These are phyloP conservation scores for Yponomeuta evonymella DNA, from an alignment of 2,888 invertebrate species.

Conservation along the genomic window DNA sequence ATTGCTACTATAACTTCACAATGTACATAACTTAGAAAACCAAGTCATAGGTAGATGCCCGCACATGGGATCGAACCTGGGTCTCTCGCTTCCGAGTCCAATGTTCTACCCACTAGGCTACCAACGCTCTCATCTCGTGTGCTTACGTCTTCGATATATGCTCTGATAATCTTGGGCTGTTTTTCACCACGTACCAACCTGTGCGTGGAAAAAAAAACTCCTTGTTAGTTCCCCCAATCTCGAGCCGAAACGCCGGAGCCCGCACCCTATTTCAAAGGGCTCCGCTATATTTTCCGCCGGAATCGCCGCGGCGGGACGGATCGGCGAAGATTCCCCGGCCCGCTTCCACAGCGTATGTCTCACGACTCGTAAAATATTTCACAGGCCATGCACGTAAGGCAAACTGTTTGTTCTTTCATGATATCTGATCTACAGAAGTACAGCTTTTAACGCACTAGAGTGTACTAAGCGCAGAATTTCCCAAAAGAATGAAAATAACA, in stretches of 20 bases:
- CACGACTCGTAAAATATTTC: conserved; percentile 71
- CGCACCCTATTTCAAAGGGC: conserved; percentile 2
- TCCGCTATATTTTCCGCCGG: conserved; percentile 39
- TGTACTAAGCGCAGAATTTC: no score
- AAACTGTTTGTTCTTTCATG: not conserved
- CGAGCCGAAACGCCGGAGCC: not conserved
- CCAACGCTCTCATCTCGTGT: no score
- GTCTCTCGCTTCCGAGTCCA: no score
- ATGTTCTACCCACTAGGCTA: no score
- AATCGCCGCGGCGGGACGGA: conserved; percentile 61
- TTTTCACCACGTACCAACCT: not conserved
- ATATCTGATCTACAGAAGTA: not conserved
- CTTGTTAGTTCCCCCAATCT: not conserved
- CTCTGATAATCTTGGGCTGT: no score
- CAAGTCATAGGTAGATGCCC: no score
- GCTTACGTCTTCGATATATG: no score
- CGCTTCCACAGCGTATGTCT: conserved; percentile 57
- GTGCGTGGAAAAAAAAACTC: not conserved
- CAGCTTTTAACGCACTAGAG: not conserved
- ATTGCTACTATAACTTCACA: no score
- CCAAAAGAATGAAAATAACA: no score
- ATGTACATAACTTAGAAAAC: no score
- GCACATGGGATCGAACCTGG: no score
- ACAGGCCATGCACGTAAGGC: conserved; percentile 35
- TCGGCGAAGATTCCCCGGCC: conserved; percentile 47